A percentile compares a stretch with the other conserved stretches of the same genome.
phyloP scores from a whole-genome alignment of 2,113 vertebrate genomes.

The Anser cygnoides region DNA sequence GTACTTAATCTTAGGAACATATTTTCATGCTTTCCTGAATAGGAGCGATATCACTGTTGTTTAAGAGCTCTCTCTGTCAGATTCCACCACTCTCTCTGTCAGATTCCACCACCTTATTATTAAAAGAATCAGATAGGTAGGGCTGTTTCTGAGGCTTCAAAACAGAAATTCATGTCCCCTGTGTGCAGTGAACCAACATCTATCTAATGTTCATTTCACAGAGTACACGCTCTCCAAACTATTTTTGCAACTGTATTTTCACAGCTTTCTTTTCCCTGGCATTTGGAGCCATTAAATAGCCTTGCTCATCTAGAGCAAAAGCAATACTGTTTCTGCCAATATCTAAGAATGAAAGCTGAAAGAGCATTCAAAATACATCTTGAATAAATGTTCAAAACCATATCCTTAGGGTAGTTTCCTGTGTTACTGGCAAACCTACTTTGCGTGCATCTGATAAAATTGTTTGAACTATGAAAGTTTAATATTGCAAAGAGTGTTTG shows the following conservation, averaged over 20 bases:
- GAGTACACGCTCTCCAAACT: neutral
- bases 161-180: neutral
- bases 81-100: neutral
- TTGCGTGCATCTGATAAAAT: slow-evolving; percentile 68
- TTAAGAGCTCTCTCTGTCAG: neutral
- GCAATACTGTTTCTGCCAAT: slow-evolving; percentile 67
- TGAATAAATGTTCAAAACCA: slow-evolving; percentile 75
- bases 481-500: slow-evolving; percentile 73
- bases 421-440: slow-evolving; percentile 73
- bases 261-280: slow-evolving; percentile 16
- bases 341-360: slow-evolving; percentile 73
- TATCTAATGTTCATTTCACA: neutral
- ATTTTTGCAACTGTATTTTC: slow-evolving; percentile 42
- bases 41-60: neutral
- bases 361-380: slow-evolving; percentile 70
- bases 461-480: slow-evolving; percentile 68
- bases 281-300: slow-evolving; percentile 60
- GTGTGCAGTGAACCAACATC: neutral
- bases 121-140: neutral
- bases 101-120: neutral
- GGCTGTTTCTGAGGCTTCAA: neutral
- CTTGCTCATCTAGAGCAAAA: slow-evolving; percentile 68
- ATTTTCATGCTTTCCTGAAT: neutral
- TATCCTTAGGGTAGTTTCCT: slow-evolving; percentile 72
- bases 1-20: neutral